Conservation (phyloP, 2,888 invertebrate species). For the Coremacera marginata region DNA sequence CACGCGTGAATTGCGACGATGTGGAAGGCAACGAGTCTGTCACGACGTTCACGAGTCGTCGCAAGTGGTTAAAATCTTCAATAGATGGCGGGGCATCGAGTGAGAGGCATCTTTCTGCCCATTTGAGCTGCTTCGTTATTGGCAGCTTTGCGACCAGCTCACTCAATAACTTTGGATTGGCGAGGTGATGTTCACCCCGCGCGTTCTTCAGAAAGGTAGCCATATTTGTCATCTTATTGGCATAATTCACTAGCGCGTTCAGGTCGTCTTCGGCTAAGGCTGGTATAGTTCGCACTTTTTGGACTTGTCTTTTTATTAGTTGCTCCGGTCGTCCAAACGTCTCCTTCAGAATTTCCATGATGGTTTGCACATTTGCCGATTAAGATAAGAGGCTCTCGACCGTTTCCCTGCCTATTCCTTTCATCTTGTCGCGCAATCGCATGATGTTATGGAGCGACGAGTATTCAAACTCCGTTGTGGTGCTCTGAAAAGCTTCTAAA, state of each 20-base stretch:
- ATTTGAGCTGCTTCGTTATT: conserved; percentile 27
- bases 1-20: background rate
- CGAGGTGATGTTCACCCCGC: conserved; percentile 3
- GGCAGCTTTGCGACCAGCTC: conserved; percentile 36
- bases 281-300: conserved; percentile 5
- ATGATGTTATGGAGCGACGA: conserved; percentile 35
- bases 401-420: conserved; percentile 26
- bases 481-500: conserved; percentile 26
- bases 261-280: background rate
- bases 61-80: conserved; percentile 13
- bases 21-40: conserved; percentile 20
- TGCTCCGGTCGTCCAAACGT: conserved; percentile 13
- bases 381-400: conserved; percentile 38
- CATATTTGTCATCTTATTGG: conserved; percentile 35
- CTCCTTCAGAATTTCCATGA: conserved; percentile 14
- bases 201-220: conserved; percentile 34
- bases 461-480: conserved; percentile 32
- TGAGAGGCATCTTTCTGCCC: conserved; percentile 35
- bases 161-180: conserved; percentile 27
- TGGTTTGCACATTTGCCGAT: conserved; percentile 24
- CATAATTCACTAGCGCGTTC: conserved; percentile 18
- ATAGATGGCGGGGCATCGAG: background rate
- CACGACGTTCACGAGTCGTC: conserved; percentile 31
- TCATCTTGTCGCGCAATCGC: conserved; percentile 33
- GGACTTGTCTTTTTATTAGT: conserved; percentile 36